Conservation (phyloP, 2,797 vertebrate species). For the Scomberomorus guttatus region DNA sequence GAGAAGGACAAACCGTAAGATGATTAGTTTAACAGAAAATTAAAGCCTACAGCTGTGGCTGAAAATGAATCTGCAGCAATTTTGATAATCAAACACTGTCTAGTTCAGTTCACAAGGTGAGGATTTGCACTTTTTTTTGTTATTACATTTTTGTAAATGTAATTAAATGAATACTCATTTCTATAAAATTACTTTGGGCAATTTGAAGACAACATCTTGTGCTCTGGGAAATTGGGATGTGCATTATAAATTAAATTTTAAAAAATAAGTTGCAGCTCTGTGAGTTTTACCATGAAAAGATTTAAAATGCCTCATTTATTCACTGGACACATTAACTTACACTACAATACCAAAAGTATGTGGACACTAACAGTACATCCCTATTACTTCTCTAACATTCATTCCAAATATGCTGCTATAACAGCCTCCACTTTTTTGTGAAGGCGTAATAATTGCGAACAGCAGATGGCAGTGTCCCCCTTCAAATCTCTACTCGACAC, state of each 20-base stretch:
- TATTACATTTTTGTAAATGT: not conserved
- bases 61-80: not conserved
- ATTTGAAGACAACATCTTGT: too few species aligned
- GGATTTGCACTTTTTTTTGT: not conserved
- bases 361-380: not conserved
- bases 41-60: too few species aligned
- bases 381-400: too few species aligned
- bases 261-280: not conserved
- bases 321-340: not conserved
- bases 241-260: too few species aligned
- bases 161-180: not conserved
- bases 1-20: not conserved
- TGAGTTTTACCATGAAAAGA: too few species aligned
- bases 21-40: too few species aligned
- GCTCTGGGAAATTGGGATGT: too few species aligned
- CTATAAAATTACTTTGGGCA: too few species aligned
- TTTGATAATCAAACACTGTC: not conserved
- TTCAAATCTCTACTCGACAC: conserved; percentile 37
- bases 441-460: conserved; percentile 38
- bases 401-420: too few species aligned
- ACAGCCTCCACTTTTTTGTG: too few species aligned
- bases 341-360: not conserved
- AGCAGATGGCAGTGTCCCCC: conserved; percentile 80
- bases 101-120: not conserved
- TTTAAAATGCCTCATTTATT: not conserved